Evolutionary conservation across 2,113 vertebrate species (phyloP).

Genomic region (Lagopus muta): DNA sequence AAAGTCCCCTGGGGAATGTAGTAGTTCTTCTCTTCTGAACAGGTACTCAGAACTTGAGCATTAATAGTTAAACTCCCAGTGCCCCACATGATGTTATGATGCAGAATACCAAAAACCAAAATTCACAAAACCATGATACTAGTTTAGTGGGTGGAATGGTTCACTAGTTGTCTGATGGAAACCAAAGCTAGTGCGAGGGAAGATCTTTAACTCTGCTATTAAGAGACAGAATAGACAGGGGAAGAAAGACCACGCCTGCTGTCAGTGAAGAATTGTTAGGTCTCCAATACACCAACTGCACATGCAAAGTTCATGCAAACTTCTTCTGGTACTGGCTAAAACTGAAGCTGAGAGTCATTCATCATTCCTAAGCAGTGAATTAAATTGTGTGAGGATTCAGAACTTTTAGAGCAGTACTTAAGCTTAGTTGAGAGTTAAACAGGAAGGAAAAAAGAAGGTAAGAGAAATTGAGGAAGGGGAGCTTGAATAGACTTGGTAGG

Average conservation of each 20-base stretch:
- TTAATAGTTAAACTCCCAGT: no score
- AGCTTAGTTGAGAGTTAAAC: background rate
- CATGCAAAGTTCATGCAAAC: background rate
- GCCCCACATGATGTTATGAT: no score
- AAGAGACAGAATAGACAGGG: background rate
- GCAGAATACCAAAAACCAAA: no score
- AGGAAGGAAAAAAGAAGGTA: background rate
- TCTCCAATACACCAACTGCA: background rate
- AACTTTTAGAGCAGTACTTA: background rate
- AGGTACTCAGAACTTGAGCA: no score
- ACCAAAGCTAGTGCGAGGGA: background rate
- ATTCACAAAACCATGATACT: no score
- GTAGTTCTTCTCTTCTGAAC: no score
- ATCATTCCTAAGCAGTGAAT: background rate
- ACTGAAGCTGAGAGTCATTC: background rate
- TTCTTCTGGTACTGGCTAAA: background rate
- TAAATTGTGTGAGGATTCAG: fast-evolving
- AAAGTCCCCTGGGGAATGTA: no score
- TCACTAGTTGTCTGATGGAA: background rate
- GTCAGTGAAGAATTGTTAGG: background rate
- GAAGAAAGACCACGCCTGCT: background rate
- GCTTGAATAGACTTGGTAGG: background rate
- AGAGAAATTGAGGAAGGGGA: background rate
- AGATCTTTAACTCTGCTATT: background rate
- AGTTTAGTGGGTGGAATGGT: background rate